phyloP scores from a whole-genome alignment of 2,113 vertebrate genomes.

The Alosa alosa region DNA sequence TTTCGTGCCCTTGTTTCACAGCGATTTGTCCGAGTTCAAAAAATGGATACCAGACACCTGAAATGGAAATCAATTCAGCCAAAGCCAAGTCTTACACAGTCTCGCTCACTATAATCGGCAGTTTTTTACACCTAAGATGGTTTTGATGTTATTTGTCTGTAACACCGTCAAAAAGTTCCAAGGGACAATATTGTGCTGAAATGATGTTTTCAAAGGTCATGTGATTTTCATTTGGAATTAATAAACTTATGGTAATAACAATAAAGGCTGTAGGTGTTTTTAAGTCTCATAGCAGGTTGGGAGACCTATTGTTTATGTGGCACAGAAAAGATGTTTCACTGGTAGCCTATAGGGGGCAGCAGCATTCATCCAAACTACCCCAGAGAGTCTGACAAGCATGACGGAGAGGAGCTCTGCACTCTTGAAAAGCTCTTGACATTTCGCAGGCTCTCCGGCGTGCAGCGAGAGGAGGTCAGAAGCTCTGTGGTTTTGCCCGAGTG shows the following conservation, averaged over 20 bases:
- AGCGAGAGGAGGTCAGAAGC: neutral
- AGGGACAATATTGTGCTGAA: no score
- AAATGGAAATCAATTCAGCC: neutral
- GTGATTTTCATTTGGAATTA: neutral
- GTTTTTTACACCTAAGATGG: neutral
- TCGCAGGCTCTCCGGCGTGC: neutral
- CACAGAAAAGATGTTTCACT: neutral
- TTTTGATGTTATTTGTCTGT: neutral
- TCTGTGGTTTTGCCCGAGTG: neutral
- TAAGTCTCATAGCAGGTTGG: no score
- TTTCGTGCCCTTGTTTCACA: neutral
- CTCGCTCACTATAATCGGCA: neutral
- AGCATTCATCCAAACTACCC: neutral
- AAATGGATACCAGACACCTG: neutral
- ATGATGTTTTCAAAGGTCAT: no score
- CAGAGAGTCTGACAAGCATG: neutral
- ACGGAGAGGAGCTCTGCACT: neutral
- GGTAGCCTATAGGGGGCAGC: neutral
- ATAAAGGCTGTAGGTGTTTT: no score
- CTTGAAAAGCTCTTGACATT: constrained; percentile 13
- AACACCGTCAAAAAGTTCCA: neutral
- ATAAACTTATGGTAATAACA: no score
- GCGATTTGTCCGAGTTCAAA: neutral
- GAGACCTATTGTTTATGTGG: neutral
- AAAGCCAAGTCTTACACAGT: neutral